Percentiles rank a stretch among this genome's conserved stretches.
Evolutionary conservation across 2,797 vertebrate species (phyloP).

Genomic region (Muscicapa comitata): DNA sequence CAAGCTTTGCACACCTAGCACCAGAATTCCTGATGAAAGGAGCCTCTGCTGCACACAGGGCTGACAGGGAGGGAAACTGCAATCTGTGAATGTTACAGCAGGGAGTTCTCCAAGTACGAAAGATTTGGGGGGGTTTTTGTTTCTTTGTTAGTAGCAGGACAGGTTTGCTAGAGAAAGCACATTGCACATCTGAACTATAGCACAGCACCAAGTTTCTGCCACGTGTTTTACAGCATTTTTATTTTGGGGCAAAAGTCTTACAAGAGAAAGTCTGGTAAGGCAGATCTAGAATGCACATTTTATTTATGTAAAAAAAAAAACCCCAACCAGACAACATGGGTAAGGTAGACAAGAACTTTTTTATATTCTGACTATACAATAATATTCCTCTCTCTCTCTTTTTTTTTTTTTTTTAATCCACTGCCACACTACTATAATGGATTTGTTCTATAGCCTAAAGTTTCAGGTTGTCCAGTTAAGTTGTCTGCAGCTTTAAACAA

Average conservation of each 20-base stretch:
- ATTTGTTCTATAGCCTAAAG: slow-evolving; percentile 65
- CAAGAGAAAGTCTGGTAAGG: slow-evolving; percentile 29
- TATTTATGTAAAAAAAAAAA: slow-evolving; percentile 80
- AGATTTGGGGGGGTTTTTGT: fast-evolving
- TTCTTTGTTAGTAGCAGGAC: not conserved
- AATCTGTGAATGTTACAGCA: not conserved
- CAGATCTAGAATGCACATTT: slow-evolving; percentile 74
- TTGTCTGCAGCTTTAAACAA: slow-evolving; percentile 69
- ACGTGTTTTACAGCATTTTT: not conserved
- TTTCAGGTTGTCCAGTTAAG: slow-evolving; percentile 77
- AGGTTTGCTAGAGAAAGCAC: not conserved
- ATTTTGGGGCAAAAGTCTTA: not conserved
- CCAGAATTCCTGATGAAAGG: fast-evolving
- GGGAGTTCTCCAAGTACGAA: not conserved
- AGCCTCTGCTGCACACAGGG: not conserved
- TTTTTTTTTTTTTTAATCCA: not conserved
- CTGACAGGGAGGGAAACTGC: not conserved
- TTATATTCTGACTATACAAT: slow-evolving; percentile 76
- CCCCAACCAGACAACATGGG: slow-evolving; percentile 67
- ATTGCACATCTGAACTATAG: not conserved
- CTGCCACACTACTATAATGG: slow-evolving; percentile 65
- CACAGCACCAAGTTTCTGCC: not conserved
- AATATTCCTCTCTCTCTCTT: slow-evolving; percentile 39
- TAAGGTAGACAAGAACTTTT: slow-evolving; percentile 66
- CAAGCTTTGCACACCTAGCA: not conserved